Conservation (phyloP, 2,797 vertebrate genomes). For the Alca torda region DNA sequence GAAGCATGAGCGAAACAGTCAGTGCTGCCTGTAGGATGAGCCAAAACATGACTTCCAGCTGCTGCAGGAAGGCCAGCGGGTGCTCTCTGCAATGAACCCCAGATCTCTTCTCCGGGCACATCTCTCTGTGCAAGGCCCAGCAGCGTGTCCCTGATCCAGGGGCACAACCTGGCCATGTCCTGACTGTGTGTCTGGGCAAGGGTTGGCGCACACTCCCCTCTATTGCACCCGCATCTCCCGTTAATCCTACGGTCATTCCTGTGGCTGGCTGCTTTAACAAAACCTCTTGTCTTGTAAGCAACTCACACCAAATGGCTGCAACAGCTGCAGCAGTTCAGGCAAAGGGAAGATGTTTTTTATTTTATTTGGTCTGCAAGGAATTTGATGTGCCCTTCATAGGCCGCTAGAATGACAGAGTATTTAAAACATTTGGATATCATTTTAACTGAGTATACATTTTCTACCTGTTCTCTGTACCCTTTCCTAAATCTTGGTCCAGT, state of each 20-base stretch:
- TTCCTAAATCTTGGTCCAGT: background rate
- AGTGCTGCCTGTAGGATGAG: background rate
- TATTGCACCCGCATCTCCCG: background rate
- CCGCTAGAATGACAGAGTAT: background rate
- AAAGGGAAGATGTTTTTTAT: background rate
- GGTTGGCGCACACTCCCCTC: background rate
- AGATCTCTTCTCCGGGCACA: background rate
- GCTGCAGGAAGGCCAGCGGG: background rate
- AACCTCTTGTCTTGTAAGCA: background rate
- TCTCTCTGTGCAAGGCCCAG: background rate
- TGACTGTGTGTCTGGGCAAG: background rate
- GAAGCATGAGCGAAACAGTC: background rate
- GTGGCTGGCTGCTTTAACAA: background rate
- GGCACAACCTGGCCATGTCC: background rate
- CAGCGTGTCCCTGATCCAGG: background rate
- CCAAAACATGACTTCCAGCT: background rate
- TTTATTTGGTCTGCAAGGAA: background rate
- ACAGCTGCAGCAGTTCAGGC: background rate
- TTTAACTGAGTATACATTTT: slow-evolving; percentile 5
- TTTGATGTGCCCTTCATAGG: background rate
- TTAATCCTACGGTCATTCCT: background rate
- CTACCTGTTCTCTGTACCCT: background rate
- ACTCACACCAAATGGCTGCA: background rate
- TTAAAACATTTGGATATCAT: background rate
- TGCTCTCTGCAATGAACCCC: background rate